A percentile compares a stretch with the other conserved stretches of the same genome.
Conservation (phyloP, 2,888 invertebrate genomes). For the Trissolcus brochymenae region DNA sequence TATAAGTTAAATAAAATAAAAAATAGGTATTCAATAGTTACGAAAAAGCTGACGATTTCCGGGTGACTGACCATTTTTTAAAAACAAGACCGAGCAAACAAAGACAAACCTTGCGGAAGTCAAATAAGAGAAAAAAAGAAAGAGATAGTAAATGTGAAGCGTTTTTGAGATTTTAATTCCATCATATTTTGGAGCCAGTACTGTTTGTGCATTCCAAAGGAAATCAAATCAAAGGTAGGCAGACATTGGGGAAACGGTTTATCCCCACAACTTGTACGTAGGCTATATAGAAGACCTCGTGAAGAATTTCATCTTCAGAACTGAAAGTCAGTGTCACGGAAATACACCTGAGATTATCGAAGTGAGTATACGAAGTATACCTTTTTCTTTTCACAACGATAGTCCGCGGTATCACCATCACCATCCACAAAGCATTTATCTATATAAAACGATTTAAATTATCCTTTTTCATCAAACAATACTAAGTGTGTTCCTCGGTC, state of each 20-base stretch:
- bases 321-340: constrained; percentile 74
- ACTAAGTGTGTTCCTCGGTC: neutral
- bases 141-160: no score
- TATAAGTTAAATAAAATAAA: no score
- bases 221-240: constrained; percentile 68
- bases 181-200: constrained; percentile 1
- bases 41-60: no score
- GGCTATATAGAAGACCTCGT: constrained; percentile 76
- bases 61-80: no score
- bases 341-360: constrained; percentile 67
- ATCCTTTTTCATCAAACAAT: no score
- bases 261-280: constrained; percentile 67
- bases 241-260: constrained; percentile 71
- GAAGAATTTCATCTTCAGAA: constrained; percentile 75
- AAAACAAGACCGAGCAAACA: no score
- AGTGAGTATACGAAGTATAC: constrained; percentile 65
- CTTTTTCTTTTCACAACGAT: constrained; percentile 23
- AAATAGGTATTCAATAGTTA: no score
- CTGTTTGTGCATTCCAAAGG: constrained; percentile 70
- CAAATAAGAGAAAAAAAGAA: no score
- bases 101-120: no score
- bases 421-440: neutral
- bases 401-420: neutral
- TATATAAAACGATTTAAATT: neutral
- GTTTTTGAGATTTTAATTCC: no score